phyloP scores from a whole-genome alignment of 2,888 invertebrate species.

The Drosophila anomelani region DNA sequence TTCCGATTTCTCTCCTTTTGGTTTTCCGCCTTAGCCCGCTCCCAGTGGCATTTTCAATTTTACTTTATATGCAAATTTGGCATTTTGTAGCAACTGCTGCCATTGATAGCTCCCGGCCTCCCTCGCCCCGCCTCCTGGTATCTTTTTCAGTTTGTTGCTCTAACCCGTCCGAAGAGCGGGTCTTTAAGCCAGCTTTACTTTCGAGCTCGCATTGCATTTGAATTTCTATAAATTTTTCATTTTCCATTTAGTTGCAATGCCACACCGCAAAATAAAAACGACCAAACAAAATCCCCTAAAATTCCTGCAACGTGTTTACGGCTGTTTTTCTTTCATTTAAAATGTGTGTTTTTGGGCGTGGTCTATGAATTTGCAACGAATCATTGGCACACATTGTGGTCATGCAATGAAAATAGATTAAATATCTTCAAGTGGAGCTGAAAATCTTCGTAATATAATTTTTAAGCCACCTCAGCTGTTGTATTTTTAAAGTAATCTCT shows the following conservation, averaged over 20 bases:
- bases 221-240: conserved; percentile 75
- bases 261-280: conserved; percentile 38
- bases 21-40: conserved; percentile 42
- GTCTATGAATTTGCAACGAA: conserved; percentile 21
- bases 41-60: conserved; percentile 78
- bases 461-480: background rate
- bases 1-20: conserved; percentile 42
- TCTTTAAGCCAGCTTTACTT: conserved; percentile 73
- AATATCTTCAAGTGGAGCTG: background rate
- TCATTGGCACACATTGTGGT: conserved; percentile 11
- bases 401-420: conserved; percentile 4
- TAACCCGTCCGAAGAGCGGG: conserved; percentile 20
- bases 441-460: background rate
- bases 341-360: conserved; percentile 4
- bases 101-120: conserved; percentile 63
- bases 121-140: background rate
- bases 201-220: conserved; percentile 58
- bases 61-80: conserved; percentile 80
- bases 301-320: conserved; percentile 24
- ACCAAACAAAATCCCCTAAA: conserved; percentile 23
- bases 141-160: conserved; percentile 19
- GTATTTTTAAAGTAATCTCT: background rate
- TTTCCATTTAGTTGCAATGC: conserved; percentile 67
- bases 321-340: conserved; percentile 50
- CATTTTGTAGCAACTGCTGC: conserved; percentile 69